Evolutionary conservation across 2,888 invertebrate species (phyloP), one percentile per base, ranked within the genome.

Genomic region (Argyra leucocephala): DNA sequence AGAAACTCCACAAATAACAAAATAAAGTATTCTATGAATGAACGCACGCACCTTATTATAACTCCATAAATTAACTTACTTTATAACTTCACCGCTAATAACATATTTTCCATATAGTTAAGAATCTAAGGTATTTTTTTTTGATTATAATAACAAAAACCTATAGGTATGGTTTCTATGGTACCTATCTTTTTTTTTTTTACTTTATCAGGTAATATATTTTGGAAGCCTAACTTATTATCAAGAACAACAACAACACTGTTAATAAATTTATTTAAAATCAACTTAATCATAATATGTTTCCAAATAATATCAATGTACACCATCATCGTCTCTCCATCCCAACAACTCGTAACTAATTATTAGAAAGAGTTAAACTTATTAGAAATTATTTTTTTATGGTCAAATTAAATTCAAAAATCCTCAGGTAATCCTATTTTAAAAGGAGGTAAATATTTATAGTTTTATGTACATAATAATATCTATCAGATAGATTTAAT

Each of bases 361-460:
- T n/a, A n/a, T n/a, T n/a, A n/a, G n/a, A n/a, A n/a, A n/a, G n/a
- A n/a, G n/a, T n/a, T n/a, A n/a, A n/a, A n/a, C n/a, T n/a, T n/a
- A n/a, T n/a, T n/a, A 31, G 31, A 12, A 7, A 10, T 31, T 26
- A 26, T 9, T 31, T 31, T 31, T 31, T 31, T 48, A n/a, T 48
- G 48, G n/a, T 48, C 7, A 48, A 48, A 48, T 48, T 48, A 48
- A 48, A 48, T 18, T 48, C 18, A 18, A 48, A 48, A 48, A 48
- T 48, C 48, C 48, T 48, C 48, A 48, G n/a, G 48, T 48, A 48
- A 48, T 48, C 48, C 48, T 48, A 48, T 48, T 48, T 48, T 48
- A 48, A 48, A 48, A 9, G 48, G 48, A n/a, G 48, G 48, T 48
- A 48, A 48, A 48, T 48, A 48, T 48, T 9, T 31, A 31, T n/a